phyloP scores from a whole-genome alignment of 2,797 vertebrate genomes.

The Danio kyathit region DNA sequence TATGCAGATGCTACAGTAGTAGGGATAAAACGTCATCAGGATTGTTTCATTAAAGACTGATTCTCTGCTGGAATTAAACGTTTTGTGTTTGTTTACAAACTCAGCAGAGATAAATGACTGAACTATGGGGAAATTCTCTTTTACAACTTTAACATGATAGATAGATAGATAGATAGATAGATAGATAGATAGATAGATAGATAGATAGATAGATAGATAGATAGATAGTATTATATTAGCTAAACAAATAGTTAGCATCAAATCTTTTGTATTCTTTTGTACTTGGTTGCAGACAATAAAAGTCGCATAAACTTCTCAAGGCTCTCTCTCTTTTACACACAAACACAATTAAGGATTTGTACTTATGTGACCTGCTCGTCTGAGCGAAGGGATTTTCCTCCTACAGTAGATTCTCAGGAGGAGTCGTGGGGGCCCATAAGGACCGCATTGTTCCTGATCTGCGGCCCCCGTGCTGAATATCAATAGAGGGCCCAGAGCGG shows the following conservation, averaged over 20 bases:
- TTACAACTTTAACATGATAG: slow-evolving; percentile 18
- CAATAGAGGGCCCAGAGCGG: slow-evolving; percentile 69
- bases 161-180: neutral
- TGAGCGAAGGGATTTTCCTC: slow-evolving; percentile 74
- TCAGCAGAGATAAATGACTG: slow-evolving; percentile 13
- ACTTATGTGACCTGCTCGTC: neutral
- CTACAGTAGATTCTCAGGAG: slow-evolving; percentile 67
- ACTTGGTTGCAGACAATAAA: slow-evolving; percentile 25
- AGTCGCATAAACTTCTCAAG: neutral
- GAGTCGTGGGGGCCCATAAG: slow-evolving; percentile 69
- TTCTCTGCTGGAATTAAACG: slow-evolving; percentile 4
- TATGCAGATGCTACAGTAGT: neutral
- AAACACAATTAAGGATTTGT: neutral
- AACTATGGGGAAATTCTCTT: neutral
- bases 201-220: slow-evolving; percentile 11
- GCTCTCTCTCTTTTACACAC: neutral
- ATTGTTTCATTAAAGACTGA: neutral
- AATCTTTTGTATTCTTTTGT: slow-evolving; percentile 15
- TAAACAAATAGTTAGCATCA: neutral
- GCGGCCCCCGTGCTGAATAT: slow-evolving; percentile 70
- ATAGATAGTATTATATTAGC: neutral
- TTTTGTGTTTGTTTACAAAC: neutral
- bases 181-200: slow-evolving; percentile 14
- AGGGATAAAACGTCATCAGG: too few species aligned
- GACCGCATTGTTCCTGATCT: slow-evolving; percentile 77